These are phyloP conservation scores for Bettongia penicillata DNA, from an alignment of 2,113 vertebrate genomes.

Conservation along the genomic window DNA sequence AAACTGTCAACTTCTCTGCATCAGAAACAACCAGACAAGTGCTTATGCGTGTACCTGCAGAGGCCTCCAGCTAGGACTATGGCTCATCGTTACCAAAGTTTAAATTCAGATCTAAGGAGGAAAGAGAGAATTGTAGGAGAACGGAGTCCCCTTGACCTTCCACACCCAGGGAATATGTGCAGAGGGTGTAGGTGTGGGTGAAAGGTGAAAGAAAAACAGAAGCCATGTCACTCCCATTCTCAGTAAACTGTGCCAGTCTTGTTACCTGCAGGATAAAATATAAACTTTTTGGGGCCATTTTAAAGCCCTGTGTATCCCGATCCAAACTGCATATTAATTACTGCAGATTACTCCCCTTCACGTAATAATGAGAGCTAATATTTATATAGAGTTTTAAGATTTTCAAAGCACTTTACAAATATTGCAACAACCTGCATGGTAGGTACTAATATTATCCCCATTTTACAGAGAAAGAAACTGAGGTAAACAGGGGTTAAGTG, in stretches of 20 bases:
- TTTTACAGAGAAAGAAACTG: neutral
- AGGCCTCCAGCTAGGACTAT: neutral
- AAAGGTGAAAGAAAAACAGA: conserved; percentile 52
- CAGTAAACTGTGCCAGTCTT: neutral
- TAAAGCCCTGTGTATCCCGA: neutral
- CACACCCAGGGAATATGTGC: neutral
- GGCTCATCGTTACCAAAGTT: neutral
- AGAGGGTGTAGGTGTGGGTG: neutral
- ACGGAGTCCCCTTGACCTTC: conserved; percentile 21
- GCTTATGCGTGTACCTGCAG: neutral
- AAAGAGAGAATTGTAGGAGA: neutral
- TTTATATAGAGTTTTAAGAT: neutral
- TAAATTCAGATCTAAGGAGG: neutral
- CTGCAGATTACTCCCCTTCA: neutral
- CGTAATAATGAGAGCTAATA: neutral
- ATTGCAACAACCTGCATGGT: neutral
- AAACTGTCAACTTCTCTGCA: neutral
- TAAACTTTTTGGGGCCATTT: neutral
- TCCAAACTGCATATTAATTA: neutral
- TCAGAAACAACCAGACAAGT: neutral
- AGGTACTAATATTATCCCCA: neutral
- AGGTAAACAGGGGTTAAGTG: neutral
- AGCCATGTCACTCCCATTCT: neutral
- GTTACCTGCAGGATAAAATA: neutral
- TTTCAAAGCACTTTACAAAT: neutral